Evolutionary conservation across 2,113 vertebrate genomes (phyloP), one percentile per base, ranked within the genome.

Genomic region (Seriola aureovittata): DNA sequence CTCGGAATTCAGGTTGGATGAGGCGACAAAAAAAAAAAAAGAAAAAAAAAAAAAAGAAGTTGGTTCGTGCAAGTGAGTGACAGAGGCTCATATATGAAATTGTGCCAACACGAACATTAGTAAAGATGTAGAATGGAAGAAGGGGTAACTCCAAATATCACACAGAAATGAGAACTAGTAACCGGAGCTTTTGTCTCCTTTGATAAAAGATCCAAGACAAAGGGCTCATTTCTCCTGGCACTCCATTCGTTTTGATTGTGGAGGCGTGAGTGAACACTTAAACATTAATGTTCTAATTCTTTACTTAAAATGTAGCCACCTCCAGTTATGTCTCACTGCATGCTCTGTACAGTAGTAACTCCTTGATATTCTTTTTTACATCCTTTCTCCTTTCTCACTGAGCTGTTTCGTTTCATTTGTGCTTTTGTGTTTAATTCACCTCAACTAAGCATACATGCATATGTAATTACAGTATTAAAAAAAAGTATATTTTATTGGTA

Each of bases 291-390:
- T 85, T 80, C 2, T 40, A 48, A 40, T 68, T 68, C 52, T 82
- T 84, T 57, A 79, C 34, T 86, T 68, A 76, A 88, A 78, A 81
- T 75, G 77, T 90, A 84, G 82, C 84, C 80, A 75, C 75, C 75
- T 63, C 65, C 8, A 70, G n/a, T 86, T 64, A 66, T 65, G 79
- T 90, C 67, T 71, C 66, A 78, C 72, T 85, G 87, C 91, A 91
- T 91, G 85, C 73, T 85, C 21, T 86, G 81, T 85, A 86, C 21
- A 80, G 68, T 66, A 70, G 74, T 63, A 85, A 72, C 23, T 55
- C 52, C 0, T 76, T 65, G n/a, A 65, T 85, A 60, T 82, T 82
- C 11, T 34, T 23, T 79, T 87, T 48, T 71, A 57, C 36, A 65
- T 62, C 81, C 32, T 12, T 59, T 74, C 23, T 70, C 8, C 13